Evolutionary conservation across 2,888 invertebrate species (phyloP).

Genomic region (Microctonus hyperodae): DNA sequence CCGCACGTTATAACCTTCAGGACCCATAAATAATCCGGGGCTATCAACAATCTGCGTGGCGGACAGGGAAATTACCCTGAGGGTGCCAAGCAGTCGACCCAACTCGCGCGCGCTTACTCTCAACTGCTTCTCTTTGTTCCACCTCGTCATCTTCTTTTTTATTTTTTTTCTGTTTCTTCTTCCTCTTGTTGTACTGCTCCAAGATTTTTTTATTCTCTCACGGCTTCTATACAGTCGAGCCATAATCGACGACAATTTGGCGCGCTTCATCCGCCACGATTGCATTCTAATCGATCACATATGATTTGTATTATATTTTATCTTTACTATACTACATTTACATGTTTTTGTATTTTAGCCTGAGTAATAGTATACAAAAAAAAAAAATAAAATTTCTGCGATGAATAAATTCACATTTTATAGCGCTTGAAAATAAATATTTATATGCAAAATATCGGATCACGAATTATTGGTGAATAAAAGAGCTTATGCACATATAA

Average conservation of each 20-base stretch:
- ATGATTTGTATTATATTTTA: neutral
- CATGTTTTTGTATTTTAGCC: no score
- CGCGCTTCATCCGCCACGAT: constrained; percentile 10
- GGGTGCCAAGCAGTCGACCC: constrained; percentile 33
- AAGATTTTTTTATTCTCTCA: neutral
- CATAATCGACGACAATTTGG: constrained; percentile 33
- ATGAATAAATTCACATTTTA: neutral
- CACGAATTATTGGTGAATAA: no score
- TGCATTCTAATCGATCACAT: constrained; percentile 6
- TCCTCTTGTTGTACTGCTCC: no score
- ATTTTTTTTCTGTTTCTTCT: neutral
- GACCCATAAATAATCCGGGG: constrained; percentile 40
- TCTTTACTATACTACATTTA: neutral
- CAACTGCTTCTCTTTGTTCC: constrained; percentile 9
- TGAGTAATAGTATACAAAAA: neutral
- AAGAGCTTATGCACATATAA: no score
- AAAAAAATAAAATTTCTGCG: neutral
- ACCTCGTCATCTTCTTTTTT: neutral
- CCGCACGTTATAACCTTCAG: constrained; percentile 25
- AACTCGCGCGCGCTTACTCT: constrained; percentile 18
- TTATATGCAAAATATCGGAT: neutral
- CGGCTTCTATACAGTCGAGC: constrained; percentile 6
- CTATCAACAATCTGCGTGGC: constrained; percentile 38
- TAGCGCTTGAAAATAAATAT: neutral
- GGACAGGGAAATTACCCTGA: constrained; percentile 30